Evolutionary conservation across 1,140 invertebrate genomes (phyloP).

Genomic region (Sminthurinus signatus): DNA sequence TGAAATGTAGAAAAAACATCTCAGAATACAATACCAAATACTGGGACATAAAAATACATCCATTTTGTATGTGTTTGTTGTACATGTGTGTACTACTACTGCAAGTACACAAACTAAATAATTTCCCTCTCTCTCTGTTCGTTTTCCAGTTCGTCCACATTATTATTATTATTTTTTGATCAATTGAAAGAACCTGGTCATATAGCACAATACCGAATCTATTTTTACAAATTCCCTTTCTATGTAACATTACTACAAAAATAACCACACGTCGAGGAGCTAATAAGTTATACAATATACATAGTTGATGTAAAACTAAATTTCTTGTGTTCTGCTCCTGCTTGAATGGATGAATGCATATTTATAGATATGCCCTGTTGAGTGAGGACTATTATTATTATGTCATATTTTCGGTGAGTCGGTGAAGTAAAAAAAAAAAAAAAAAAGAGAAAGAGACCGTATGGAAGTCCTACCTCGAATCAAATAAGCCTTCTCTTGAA

Average conservation of each 20-base stretch:
- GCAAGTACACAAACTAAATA: no score
- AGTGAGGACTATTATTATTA: conserved; percentile 17
- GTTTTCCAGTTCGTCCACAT: no score
- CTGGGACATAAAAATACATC: no score
- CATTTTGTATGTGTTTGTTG: no score
- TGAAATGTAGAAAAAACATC: no score
- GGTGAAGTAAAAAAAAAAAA: conserved; percentile 7
- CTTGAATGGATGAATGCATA: neutral
- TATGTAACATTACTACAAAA: neutral
- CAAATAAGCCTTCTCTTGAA: conserved; percentile 5
- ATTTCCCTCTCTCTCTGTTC: neutral
- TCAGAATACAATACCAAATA: no score
- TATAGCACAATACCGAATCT: no score
- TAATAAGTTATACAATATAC: neutral
- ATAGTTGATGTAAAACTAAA: neutral
- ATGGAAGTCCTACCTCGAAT: neutral
- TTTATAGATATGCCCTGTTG: conserved; percentile 21
- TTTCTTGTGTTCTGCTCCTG: no score
- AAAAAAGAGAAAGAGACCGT: neutral
- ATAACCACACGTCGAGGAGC: neutral
- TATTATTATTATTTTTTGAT: no score
- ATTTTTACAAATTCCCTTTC: neutral
- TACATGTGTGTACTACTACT: no score
- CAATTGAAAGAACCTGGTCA: no score
- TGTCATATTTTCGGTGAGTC: conserved; percentile 21